Conservation (phyloP, 2,797 vertebrate genomes). For the Arctocebus calabarensis region DNA sequence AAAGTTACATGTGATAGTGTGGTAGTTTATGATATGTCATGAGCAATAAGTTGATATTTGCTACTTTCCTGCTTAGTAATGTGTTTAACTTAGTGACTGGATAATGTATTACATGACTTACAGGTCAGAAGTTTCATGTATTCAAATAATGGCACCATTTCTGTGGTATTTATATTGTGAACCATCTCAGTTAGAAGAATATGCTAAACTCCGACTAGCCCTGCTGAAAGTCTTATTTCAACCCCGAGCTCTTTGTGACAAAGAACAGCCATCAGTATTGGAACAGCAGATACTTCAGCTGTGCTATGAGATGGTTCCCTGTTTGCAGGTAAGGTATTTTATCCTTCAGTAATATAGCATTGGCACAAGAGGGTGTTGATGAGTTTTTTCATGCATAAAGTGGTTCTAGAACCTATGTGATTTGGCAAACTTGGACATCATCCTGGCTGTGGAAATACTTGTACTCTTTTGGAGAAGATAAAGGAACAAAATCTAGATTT, state of each 20-base stretch:
- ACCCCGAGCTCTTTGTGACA: slow-evolving; percentile 46
- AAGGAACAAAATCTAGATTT: slow-evolving; percentile 9
- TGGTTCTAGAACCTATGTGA: not conserved
- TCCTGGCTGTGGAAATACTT: not conserved
- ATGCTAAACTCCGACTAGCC: slow-evolving; percentile 91
- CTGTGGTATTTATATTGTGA: slow-evolving; percentile 95
- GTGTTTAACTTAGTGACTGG: slow-evolving; percentile 23
- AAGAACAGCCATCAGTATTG: slow-evolving; percentile 76
- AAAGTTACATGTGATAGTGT: not conserved
- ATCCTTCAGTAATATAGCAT: not conserved
- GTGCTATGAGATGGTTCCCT: slow-evolving; percentile 91
- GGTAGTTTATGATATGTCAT: not conserved
- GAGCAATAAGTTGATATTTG: not conserved
- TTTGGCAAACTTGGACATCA: not conserved
- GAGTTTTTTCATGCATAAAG: not conserved
- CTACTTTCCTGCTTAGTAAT: not conserved
- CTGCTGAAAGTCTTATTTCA: slow-evolving; percentile 92
- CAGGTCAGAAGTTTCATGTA: slow-evolving; percentile 89
- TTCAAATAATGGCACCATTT: slow-evolving; percentile 94
- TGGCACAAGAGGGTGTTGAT: not conserved
- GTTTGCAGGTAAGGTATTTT: slow-evolving; percentile 91
- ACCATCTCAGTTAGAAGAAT: slow-evolving; percentile 91
- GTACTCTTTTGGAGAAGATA: slow-evolving; percentile 24
- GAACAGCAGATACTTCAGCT: slow-evolving; percentile 89
- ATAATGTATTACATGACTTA: slow-evolving; percentile 69